Base-by-base conservation (phyloP, 92 coral and sea anemone genomes). In the Epizoanthus stellaris region DNA sequence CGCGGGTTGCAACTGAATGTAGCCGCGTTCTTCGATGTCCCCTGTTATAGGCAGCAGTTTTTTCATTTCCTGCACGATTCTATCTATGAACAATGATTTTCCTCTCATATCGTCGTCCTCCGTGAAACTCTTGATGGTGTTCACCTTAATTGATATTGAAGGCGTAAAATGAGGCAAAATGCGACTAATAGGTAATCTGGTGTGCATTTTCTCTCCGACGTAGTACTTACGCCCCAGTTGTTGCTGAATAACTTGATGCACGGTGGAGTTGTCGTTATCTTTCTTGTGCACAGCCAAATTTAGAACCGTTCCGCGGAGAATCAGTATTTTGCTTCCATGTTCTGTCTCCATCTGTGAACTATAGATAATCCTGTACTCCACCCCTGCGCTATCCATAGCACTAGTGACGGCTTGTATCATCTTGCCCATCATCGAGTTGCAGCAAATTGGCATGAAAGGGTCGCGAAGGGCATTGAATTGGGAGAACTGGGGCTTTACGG, bases 121-220 rank as follows among this genome's bases (percentile, higher is more conserved):
- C 21, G 77, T 5, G 52, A 72, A 72, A 3, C 14, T 39, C 38
- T n/a, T 19, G 19, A 36, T 63, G 2, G 40, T 79, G 15, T 79
- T 79, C 9, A 79, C 83, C 61, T 59, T 63, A 16, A 62, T 6
- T 30, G 83, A 79, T 7, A 62, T 6, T 30, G 83, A 79, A 19
- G 60, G 71, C 2, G 60, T 42, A 14, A 79, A 79, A n/a, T 79
- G 70, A 6, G 83, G 83, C 72, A 79, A 38, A 19, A 79, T 79
- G 25, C 67, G 58, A 8, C 72, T 79, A 6, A 79, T 79, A 5
- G 83, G 83, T 43, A 79, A 30, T n/a, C 83, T 15, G 2, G 72
- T 2, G 72, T 79, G 83, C 83, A 79, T 79, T 64, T 79, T 79
- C 72, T 79, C 72, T 20, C 83, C 83, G 13, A 79, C 83, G 59